Evolutionary conservation across 2,888 invertebrate genomes (phyloP), one percentile per base, ranked within the genome.

Genomic region (Gasteruption jaculator): DNA sequence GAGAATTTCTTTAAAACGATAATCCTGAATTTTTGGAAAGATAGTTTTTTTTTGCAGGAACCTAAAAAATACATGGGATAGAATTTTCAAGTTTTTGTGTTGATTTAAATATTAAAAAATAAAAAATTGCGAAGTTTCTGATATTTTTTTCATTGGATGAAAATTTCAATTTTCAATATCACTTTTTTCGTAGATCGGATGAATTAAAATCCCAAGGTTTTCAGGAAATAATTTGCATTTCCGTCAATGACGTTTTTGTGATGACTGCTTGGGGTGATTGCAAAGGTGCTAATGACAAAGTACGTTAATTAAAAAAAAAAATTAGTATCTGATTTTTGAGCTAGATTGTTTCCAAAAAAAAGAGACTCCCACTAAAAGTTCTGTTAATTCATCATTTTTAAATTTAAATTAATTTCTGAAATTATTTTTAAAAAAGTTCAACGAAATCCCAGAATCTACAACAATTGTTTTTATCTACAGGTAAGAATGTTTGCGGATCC

Each of bases 221-320:
- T 14, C 56, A 65, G 2, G 71, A 71, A 30, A 65, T 77, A 5
- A 66, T 67, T 41, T 77, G 77, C 57, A 61, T 77, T 3, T 58
- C 74, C 21, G 75, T 76, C 31, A 77, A 77, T 54, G 77, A 77
- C 55, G 74, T 76, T 1, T 77, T 73, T 56, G 77, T 76, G 2
- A 71, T 75, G 70, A 68, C 60, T 7, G 76, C 75, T 2, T 77
- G 76, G 74, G 74, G 73, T 3, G 56, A 69, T 45, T 49, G 52
- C 4, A 65, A 69, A 36, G 57, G 61, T 12, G 59, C 73, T 2
- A 52, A 52, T 6, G 71, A 69, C 32, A 76, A 75, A 63, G 75
- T 74, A 52, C 14, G 29, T n/a, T n/a, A n/a, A n/a, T n/a, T n/a
- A n/a, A n/a, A n/a, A n/a, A n/a, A n/a, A n/a, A n/a, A n/a, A n/a